Conservation (phyloP, 2,797 vertebrate species). For the Masticophis lateralis region DNA sequence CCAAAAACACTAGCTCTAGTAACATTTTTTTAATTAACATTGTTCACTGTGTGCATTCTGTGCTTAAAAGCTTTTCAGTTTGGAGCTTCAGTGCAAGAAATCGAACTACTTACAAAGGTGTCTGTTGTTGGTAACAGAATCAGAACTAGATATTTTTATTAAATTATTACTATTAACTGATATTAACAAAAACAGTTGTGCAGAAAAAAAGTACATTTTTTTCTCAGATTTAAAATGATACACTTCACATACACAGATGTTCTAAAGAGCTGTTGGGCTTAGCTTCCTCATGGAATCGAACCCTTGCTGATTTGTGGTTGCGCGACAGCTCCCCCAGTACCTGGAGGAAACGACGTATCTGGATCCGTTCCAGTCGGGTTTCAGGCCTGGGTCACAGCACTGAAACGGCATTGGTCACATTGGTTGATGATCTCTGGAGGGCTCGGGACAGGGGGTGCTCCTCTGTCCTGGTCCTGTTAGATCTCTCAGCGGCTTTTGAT, state of each 20-base stretch:
- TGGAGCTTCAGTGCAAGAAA: neutral
- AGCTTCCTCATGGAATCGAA: neutral
- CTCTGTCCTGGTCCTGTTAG: no score
- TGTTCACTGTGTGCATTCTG: neutral
- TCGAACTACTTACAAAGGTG: neutral
- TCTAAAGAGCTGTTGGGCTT: neutral
- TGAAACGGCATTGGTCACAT: no score
- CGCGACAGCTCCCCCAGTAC: no score
- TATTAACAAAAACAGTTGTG: neutral
- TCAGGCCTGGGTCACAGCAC: no score
- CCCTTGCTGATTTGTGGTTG: neutral
- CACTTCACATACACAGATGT: neutral
- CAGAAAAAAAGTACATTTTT: neutral
- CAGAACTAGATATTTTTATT: neutral
- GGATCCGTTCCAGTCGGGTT: no score
- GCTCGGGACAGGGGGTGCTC: no score
- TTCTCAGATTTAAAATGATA: neutral
- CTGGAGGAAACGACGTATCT: no score
- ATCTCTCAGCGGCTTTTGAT: no score
- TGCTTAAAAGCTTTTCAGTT: neutral
- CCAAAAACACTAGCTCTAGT: neutral
- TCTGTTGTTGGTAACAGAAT: neutral
- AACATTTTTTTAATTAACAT: neutral
- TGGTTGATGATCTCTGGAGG: no score
- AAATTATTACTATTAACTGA: no score